phyloP scores from a whole-genome alignment of 2,113 vertebrate species.

The Actenoides hombroni region DNA sequence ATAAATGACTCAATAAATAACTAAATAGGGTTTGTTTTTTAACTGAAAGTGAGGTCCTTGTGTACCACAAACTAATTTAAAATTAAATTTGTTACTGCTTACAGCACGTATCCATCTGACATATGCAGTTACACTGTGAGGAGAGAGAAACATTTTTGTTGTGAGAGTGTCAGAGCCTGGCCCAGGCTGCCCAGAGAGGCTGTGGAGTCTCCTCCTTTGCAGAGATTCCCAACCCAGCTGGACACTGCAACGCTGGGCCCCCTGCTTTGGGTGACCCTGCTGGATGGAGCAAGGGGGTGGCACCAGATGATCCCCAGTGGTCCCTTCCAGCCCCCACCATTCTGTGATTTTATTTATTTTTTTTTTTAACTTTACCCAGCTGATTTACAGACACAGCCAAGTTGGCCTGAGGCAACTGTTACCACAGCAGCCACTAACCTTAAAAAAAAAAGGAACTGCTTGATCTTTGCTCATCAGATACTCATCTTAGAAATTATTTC shows the following conservation, averaged over 20 bases:
- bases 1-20: not conserved
- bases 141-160: too few relatives aligned
- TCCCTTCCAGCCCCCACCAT: not conserved
- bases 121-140: accelerated
- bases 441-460: not conserved
- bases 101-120: accelerated
- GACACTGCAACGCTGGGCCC: too few relatives aligned
- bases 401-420: not conserved
- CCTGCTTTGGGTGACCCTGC: not conserved
- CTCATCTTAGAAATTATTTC: not conserved
- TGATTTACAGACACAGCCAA: not conserved
- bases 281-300: not conserved
- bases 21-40: too few relatives aligned
- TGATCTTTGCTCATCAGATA: slow-evolving; percentile 13
- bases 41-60: accelerated
- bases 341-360: not conserved
- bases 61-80: not conserved
- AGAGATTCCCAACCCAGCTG: too few relatives aligned
- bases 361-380: not conserved
- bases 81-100: not conserved
- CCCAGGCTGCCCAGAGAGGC: too few relatives aligned
- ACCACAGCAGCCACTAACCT: not conserved
- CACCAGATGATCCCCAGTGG: not conserved
- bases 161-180: too few relatives aligned
- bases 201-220: too few relatives aligned